Conservation (phyloP, 1,140 invertebrate species). For the Drosophila busckii region DNA sequence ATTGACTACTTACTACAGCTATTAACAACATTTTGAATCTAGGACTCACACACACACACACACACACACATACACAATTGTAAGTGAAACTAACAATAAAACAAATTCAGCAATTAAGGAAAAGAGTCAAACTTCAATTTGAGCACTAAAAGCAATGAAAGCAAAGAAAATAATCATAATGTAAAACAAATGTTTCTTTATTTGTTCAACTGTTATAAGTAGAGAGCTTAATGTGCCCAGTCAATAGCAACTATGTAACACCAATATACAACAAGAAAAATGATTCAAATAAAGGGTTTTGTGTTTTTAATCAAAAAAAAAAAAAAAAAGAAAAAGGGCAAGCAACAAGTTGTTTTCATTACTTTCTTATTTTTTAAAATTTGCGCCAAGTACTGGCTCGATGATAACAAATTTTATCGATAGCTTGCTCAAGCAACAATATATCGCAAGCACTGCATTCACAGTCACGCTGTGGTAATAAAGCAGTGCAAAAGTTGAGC, state of each 20-base stretch:
- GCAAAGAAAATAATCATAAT: constrained; percentile 23
- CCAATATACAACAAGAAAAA: constrained; percentile 71
- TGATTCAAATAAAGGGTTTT: constrained; percentile 58
- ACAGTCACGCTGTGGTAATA: too few species aligned
- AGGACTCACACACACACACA: constrained; percentile 7
- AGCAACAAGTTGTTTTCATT: background rate
- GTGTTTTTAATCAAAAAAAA: constrained; percentile 24
- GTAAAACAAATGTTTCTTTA: constrained; percentile 21
- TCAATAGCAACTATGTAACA: constrained; percentile 69
- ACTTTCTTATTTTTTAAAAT: background rate
- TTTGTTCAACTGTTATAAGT: constrained; percentile 65
- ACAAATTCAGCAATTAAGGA: constrained; percentile 9
- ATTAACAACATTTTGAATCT: constrained; percentile 67
- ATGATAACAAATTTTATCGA: too few species aligned
- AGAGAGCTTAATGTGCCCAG: constrained; percentile 73
- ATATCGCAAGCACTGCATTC: too few species aligned
- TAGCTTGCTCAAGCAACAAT: too few species aligned
- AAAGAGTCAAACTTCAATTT: constrained; percentile 12
- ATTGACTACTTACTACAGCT: constrained; percentile 47
- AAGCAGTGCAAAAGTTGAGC: too few species aligned
- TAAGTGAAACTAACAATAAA: constrained; percentile 2
- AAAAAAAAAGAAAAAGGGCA: constrained; percentile 1
- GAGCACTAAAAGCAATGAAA: constrained; percentile 14
- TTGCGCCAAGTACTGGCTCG: background rate
- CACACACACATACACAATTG: background rate